Conservation (phyloP, 2,797 vertebrate genomes). For the Mycteria americana region DNA sequence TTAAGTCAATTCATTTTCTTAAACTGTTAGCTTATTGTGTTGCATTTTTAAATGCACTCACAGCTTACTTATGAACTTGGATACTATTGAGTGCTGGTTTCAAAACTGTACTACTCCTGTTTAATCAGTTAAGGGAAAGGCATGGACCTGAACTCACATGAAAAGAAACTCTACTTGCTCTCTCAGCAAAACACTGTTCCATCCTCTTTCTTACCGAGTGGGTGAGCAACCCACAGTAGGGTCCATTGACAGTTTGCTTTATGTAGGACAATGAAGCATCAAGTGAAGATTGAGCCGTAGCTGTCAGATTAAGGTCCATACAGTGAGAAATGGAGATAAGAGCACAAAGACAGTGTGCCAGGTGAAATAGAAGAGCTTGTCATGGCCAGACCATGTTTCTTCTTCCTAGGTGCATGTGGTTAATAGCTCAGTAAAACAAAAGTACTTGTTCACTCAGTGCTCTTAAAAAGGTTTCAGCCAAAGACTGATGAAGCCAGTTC, state of each 20-base stretch:
- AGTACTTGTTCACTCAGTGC: neutral
- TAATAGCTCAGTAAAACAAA: constrained; percentile 3
- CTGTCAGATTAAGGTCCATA: neutral
- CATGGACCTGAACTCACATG: neutral
- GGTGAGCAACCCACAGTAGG: neutral
- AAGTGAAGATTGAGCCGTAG: neutral
- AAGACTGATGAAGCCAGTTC: neutral
- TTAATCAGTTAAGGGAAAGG: neutral
- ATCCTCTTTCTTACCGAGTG: neutral
- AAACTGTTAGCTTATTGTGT: neutral
- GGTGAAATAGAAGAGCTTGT: constrained; percentile 1
- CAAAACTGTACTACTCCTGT: neutral
- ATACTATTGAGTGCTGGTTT: neutral
- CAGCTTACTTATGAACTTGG: neutral
- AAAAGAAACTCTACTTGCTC: neutral
- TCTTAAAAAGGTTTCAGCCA: neutral
- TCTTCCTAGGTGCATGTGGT: neutral
- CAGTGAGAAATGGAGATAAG: neutral
- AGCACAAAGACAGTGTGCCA: neutral
- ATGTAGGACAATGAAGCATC: neutral
- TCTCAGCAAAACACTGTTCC: neutral
- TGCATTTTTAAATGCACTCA: neutral
- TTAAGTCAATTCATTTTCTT: neutral
- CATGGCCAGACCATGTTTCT: neutral
- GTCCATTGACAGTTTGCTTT: neutral